Evolutionary conservation across 2,797 vertebrate species (phyloP).

Genomic region (Argya squamiceps): DNA sequence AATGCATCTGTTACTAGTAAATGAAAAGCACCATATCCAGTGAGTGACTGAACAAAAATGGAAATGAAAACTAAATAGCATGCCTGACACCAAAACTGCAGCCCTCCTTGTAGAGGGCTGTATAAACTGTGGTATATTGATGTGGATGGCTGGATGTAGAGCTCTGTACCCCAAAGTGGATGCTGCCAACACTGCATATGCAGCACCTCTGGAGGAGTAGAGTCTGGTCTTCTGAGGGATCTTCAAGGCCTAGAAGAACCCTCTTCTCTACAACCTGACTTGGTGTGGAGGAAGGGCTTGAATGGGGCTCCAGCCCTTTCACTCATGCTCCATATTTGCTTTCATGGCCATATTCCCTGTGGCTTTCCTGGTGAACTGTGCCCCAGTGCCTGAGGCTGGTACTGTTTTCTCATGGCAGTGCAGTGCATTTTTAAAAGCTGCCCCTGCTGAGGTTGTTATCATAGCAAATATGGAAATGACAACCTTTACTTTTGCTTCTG

Average conservation of each 20-base stretch:
- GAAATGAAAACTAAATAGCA: background rate
- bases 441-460: background rate
- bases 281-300: background rate
- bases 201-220: background rate
- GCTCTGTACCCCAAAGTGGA: background rate
- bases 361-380: background rate
- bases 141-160: background rate
- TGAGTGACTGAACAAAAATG: background rate
- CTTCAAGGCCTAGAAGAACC: background rate
- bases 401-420: background rate
- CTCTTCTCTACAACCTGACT: background rate
- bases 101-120: background rate
- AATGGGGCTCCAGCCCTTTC: background rate
- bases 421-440: background rate
- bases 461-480: background rate
- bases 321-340: accelerated
- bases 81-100: background rate
- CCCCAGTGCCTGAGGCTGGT: background rate
- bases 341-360: background rate
- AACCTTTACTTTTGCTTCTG: background rate
- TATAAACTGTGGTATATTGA: background rate
- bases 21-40: background rate
- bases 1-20: background rate
- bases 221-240: background rate
- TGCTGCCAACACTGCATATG: background rate